Evolutionary conservation across 2,888 invertebrate species (phyloP).

Genomic region (Hermodice carunculata): DNA sequence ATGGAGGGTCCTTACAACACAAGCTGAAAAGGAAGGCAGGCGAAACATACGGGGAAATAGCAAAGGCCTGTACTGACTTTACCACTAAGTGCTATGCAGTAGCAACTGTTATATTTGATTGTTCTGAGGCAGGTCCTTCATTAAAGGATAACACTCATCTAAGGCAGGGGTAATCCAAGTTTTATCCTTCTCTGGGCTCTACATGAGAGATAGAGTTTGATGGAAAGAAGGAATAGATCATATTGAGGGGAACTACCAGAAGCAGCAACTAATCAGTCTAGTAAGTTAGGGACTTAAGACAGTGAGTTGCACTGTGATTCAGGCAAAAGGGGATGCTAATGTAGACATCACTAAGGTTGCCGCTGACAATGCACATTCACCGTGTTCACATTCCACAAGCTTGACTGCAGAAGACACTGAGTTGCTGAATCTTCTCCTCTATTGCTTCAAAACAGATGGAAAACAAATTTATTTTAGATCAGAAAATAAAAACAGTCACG

Average conservation of each 20-base stretch:
- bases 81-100: constrained; percentile 23
- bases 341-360: constrained; percentile 7
- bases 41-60: constrained; percentile 25
- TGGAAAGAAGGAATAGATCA: constrained; percentile 34
- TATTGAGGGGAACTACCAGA: constrained; percentile 20
- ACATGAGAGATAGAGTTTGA: constrained; percentile 24
- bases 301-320: constrained; percentile 15
- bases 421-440: constrained; percentile 17
- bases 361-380: neutral
- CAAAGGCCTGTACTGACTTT: constrained; percentile 15
- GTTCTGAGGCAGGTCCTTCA: constrained; percentile 22
- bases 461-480: constrained; percentile 5
- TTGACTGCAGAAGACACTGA: constrained; percentile 36
- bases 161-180: constrained; percentile 7
- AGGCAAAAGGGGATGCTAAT: neutral
- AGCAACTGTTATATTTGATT: constrained; percentile 32
- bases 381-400: constrained; percentile 18
- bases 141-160: constrained; percentile 27
- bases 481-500: constrained; percentile 5
- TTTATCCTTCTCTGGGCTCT: constrained; percentile 10
- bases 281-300: constrained; percentile 17
- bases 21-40: constrained; percentile 30
- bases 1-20: constrained; percentile 36
- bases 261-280: constrained; percentile 29
- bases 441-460: neutral